Evolutionary conservation across 2,797 vertebrate species (phyloP).

Genomic region (Labeo calbasu): DNA sequence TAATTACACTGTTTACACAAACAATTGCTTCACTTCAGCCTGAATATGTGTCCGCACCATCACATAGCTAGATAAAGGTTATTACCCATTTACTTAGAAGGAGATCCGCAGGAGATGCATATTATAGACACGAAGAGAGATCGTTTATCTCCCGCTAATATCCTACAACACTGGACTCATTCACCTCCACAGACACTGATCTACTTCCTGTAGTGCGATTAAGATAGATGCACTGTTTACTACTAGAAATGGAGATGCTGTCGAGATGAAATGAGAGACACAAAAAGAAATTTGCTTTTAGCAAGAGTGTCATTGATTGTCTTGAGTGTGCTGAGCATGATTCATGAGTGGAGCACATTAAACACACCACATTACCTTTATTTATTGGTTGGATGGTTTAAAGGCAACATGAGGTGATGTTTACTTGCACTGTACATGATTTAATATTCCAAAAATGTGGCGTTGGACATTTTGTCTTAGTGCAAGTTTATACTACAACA

Average conservation of each 20-base stretch:
- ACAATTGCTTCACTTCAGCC: conserved; percentile 53
- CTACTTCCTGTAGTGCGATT: conserved; percentile 54
- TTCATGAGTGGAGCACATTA: background rate
- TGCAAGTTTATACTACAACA: background rate
- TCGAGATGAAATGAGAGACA: background rate
- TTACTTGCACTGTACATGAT: background rate
- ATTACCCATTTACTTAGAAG: conserved; percentile 53
- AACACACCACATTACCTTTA: background rate
- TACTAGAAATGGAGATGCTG: background rate
- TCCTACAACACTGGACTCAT: conserved; percentile 39
- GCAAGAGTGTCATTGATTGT: background rate
- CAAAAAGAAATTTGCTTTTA: conserved; percentile 8
- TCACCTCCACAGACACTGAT: conserved; percentile 23
- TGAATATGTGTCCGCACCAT: background rate
- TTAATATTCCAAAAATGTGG: background rate
- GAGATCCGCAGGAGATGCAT: conserved; percentile 29
- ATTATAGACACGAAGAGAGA: conserved; percentile 16
- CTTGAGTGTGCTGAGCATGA: background rate
- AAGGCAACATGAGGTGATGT: background rate
- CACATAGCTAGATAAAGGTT: conserved; percentile 41
- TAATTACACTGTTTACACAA: conserved; percentile 57
- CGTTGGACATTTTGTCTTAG: background rate
- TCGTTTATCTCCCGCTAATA: conserved; percentile 43
- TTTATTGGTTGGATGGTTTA: background rate
- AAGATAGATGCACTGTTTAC: conserved; percentile 31